phyloP scores from a whole-genome alignment of 2,797 vertebrate species.

The Selene dorsalis region DNA sequence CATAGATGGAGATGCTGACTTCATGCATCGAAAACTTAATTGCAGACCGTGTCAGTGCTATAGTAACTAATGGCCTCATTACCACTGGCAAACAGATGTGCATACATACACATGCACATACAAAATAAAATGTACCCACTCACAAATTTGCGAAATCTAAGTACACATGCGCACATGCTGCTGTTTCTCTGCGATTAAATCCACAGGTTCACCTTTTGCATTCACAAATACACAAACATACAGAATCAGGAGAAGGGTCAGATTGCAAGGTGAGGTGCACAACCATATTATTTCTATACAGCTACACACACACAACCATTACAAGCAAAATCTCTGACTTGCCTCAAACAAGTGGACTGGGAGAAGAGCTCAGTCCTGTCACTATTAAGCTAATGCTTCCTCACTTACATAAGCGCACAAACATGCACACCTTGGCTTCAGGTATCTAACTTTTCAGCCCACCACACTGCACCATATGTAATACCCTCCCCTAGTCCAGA shows the following conservation, averaged over 20 bases:
- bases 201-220: not conserved
- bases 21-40: conserved; percentile 30
- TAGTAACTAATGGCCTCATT: conserved; percentile 56
- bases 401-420: conserved; percentile 2
- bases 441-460: conserved; percentile 14
- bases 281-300: conserved; percentile 27
- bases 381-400: conserved; percentile 2
- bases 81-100: conserved; percentile 9
- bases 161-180: not conserved
- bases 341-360: conserved; percentile 19
- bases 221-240: conserved; percentile 13
- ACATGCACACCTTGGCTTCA: not conserved
- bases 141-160: not conserved
- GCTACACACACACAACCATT: not conserved
- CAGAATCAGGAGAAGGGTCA: conserved; percentile 21
- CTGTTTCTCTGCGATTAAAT: conserved; percentile 32
- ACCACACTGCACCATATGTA: conserved; percentile 23
- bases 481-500: conserved; percentile 18
- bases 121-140: conserved; percentile 3
- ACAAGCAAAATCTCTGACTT: conserved; percentile 8
- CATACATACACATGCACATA: conserved; percentile 13
- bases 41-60: conserved; percentile 30
- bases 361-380: conserved; percentile 3
- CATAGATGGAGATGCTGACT: not conserved
- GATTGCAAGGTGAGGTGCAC: not conserved